Percentiles rank a stretch among this genome's conserved stretches.
Conservation (phyloP, 1,140 invertebrate species). For the Bombus picipes region DNA sequence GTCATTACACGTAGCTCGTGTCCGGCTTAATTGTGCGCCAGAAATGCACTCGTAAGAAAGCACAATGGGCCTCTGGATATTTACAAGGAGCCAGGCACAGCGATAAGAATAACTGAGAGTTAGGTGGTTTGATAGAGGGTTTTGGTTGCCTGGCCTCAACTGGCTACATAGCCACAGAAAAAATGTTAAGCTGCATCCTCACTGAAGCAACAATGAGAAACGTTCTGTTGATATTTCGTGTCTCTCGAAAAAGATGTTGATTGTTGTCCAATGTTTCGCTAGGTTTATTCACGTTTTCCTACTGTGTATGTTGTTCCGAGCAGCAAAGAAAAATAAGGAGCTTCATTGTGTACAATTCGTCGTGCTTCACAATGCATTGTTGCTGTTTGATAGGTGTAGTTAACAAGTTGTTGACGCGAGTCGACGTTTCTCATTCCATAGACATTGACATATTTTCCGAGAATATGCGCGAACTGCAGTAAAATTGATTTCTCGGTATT, state of each 20-base stretch:
- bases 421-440: no score
- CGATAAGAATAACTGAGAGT: constrained; percentile 48
- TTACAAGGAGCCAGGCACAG: constrained; percentile 48
- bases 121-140: constrained; percentile 31
- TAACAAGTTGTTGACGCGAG: no score
- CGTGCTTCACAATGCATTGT: neutral
- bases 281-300: neutral
- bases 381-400: neutral
- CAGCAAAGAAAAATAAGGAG: neutral
- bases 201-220: no score
- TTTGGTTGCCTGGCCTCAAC: no score
- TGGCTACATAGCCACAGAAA: neutral
- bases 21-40: constrained; percentile 55
- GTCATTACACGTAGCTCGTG: constrained; percentile 46
- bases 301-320: no score
- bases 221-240: neutral
- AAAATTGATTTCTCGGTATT: no score
- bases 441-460: no score
- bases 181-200: no score
- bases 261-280: neutral
- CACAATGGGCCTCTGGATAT: constrained; percentile 54
- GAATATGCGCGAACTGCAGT: no score
- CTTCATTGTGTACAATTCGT: neutral
- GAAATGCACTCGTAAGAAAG: constrained; percentile 43
- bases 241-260: neutral